Base-by-base conservation (phyloP, 2,113 vertebrate genomes). In the Phrynocephalus versicolor region DNA sequence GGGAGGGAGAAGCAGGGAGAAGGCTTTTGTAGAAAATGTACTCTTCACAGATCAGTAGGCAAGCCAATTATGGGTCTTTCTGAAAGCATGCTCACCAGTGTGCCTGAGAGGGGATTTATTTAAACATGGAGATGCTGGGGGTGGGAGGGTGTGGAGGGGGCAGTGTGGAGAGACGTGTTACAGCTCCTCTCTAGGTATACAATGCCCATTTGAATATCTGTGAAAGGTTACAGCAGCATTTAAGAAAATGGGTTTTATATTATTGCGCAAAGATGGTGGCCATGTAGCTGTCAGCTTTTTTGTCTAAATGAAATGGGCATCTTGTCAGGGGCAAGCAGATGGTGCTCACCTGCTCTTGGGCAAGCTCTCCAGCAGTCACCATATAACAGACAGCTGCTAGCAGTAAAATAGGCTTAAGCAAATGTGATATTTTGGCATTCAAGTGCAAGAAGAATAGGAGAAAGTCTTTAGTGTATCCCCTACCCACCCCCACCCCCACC, bases 341-440 rank as follows among this genome's bases (percentile, higher is more conserved):
- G 96, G 96, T 0, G 94, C 94, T 97, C 96, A 96, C 96, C 96
- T 97, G 96, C 96, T 97, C 73, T 70, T 73, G n/a, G 95, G 95
- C 95, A 62, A 71, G 79, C 95, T 95, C 95, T 94, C 94, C 93
- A 79, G 90, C 92, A 94, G 91, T 93, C 93, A 94, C 95, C 95
- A 94, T 94, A 96, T 96, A 94, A 96, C 77, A 4, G 95, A 91
- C 96, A 97, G 96, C 96, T 97, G 96, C 96, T 95, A 83, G 92
- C 94, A 88, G 94, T 92, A 95, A 94, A 95, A 95, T 92, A 95
- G 94, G 94, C 94, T 93, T 93, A 96, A 90, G 93, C 91, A 93
- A 90, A 94, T n/a, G 87, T 76, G 94, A 88, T 95, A 95, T 91
- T 95, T 81, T 82, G 92, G 92, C 95, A 95, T 96, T 96, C 94